These are phyloP conservation scores for Drosophila sucinea DNA, from an alignment of 1,140 invertebrate species.

Conservation along the genomic window DNA sequence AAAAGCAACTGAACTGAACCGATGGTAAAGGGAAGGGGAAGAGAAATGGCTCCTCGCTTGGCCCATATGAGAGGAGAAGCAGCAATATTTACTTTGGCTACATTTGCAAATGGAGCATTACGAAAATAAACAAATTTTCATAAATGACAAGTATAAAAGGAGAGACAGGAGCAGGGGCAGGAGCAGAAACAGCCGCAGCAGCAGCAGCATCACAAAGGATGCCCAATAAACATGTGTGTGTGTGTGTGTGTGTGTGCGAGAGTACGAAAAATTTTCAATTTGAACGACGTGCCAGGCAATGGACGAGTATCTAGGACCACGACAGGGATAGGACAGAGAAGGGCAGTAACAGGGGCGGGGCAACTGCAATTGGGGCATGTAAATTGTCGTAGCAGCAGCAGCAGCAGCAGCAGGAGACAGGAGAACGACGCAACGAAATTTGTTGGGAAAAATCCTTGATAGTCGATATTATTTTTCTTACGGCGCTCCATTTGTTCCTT, in stretches of 20 bases:
- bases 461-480: conserved; percentile 80
- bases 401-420: conserved; percentile 16
- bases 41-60: conserved; percentile 17
- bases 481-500: conserved; percentile 80
- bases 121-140: conserved; percentile 83
- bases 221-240: conserved; percentile 26
- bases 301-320: conserved; percentile 5
- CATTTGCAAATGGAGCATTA: conserved; percentile 82
- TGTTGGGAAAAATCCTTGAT: conserved; percentile 69
- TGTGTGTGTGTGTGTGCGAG: conserved; percentile 35
- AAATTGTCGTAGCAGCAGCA: conserved; percentile 67
- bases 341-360: conserved; percentile 49
- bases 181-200: not conserved
- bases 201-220: conserved; percentile 58
- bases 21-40: not conserved
- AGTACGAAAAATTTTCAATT: conserved; percentile 68
- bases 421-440: conserved; percentile 34
- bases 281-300: conserved; percentile 70
- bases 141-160: conserved; percentile 80
- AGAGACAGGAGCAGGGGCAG: conserved; percentile 30
- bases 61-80: conserved; percentile 51
- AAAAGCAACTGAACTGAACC: conserved; percentile 30
- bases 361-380: conserved; percentile 75
- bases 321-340: conserved; percentile 14
- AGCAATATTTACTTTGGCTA: conserved; percentile 82